These are phyloP conservation scores for Creontiades dilutus DNA, from an alignment of 2,888 invertebrate genomes.

Conservation along the genomic window DNA sequence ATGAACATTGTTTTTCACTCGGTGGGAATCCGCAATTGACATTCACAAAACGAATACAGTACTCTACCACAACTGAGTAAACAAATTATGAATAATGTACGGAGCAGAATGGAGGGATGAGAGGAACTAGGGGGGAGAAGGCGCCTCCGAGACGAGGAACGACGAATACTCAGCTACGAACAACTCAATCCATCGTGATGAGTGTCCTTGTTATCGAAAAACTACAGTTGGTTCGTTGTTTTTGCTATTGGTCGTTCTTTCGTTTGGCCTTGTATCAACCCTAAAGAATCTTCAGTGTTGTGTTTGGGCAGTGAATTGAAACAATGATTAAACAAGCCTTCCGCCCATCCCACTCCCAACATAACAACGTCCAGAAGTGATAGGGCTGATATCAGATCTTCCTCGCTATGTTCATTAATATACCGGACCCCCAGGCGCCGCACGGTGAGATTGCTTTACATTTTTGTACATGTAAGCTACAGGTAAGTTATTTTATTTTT, in stretches of 20 bases:
- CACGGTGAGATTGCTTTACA: slow-evolving; percentile 14
- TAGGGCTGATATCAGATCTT: background rate
- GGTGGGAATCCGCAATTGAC: too few species aligned
- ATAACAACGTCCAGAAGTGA: slow-evolving; percentile 19
- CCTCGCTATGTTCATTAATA: slow-evolving; percentile 10
- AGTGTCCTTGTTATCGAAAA: background rate
- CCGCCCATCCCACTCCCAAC: slow-evolving; percentile 4
- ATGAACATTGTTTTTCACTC: too few species aligned
- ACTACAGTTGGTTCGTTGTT: background rate
- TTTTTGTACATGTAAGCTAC: background rate
- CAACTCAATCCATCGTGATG: background rate
- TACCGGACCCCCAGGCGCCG: slow-evolving; percentile 20
- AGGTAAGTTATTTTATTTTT: slow-evolving; percentile 1
- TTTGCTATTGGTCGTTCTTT: background rate
- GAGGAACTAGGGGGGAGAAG: too few species aligned
- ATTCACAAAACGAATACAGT: too few species aligned
- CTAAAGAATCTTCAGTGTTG: background rate
- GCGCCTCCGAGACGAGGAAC: too few species aligned
- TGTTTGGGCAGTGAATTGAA: background rate
- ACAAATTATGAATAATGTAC: too few species aligned
- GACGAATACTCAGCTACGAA: too few species aligned
- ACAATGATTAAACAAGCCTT: slow-evolving; percentile 28
- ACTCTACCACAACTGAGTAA: too few species aligned
- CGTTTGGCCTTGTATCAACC: background rate
- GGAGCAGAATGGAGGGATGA: too few species aligned